A percentile compares a stretch with the other conserved stretches of the same genome.
Conservation (phyloP, 2,888 invertebrate species). For the Brachylomia viminalis region DNA sequence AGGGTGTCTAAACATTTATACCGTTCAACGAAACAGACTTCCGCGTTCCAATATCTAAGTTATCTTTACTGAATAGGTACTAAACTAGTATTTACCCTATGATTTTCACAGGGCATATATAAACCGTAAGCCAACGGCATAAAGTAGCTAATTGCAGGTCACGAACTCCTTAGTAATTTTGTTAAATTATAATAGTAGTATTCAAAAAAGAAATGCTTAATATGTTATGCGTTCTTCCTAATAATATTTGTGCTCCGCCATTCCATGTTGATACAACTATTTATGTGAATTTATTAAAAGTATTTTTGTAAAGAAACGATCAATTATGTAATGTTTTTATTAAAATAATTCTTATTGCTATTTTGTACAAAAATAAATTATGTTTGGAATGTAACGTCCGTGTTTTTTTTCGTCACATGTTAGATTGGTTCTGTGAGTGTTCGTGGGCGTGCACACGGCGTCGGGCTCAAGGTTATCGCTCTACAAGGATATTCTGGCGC, state of each 20-base stretch:
- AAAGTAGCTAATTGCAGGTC: constrained; percentile 18
- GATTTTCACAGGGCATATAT: neutral
- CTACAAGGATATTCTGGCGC: neutral
- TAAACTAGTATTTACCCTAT: neutral
- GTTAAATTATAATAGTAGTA: neutral
- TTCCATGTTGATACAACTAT: constrained; percentile 61
- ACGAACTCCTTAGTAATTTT: neutral
- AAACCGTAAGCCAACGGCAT: neutral
- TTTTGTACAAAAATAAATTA: constrained; percentile 73
- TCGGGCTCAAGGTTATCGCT: neutral
- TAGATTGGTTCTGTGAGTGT: neutral
- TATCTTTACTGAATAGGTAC: neutral
- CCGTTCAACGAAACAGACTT: neutral
- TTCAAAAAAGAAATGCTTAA: neutral
- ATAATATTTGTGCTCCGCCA: constrained; percentile 44
- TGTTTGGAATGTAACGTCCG: constrained; percentile 56
- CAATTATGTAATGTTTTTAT: constrained; percentile 61
- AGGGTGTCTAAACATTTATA: neutral
- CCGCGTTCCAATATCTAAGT: neutral
- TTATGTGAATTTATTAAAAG: constrained; percentile 58
- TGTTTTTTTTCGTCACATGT: constrained; percentile 13
- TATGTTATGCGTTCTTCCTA: constrained; percentile 27
- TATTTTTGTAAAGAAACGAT: constrained; percentile 66
- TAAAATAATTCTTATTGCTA: constrained; percentile 58
- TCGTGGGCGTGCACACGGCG: neutral